Percentiles rank a stretch among this genome's conserved stretches.
Evolutionary conservation across 92 coral and sea anemone genomes (phyloP).

Genomic region (Paragorgia papillata): DNA sequence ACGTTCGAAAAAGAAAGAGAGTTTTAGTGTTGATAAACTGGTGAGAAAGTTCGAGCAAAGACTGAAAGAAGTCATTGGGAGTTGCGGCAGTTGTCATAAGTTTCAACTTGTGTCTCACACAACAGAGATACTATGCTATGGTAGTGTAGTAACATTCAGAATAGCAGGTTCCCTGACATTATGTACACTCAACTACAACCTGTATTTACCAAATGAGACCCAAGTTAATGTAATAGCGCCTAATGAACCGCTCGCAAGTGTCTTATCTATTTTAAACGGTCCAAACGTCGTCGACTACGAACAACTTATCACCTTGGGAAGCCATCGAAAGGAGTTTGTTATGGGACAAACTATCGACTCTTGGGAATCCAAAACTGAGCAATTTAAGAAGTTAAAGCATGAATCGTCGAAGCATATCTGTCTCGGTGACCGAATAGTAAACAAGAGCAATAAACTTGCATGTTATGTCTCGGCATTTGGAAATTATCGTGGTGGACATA

Average conservation of each 20-base stretch:
- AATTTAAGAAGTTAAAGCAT: conserved; percentile 32
- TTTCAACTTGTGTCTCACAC: not conserved
- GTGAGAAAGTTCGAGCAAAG: conserved; percentile 25
- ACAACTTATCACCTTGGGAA: not conserved
- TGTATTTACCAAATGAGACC: conserved; percentile 47
- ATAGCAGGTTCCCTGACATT: not conserved
- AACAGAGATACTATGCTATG: not conserved
- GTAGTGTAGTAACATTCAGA: not conserved
- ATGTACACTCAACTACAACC: conserved; percentile 21
- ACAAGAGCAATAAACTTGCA: conserved; percentile 11
- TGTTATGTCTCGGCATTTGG: conserved; percentile 56
- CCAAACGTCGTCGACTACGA: not conserved
- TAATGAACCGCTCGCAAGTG: conserved; percentile 20
- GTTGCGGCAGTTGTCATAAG: not conserved
- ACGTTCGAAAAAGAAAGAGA: not conserved
- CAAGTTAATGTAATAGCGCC: conserved; percentile 32
- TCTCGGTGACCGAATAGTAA: conserved; percentile 31
- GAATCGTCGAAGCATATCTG: conserved; percentile 22
- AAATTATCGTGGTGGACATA: conserved; percentile 51
- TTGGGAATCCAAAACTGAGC: conserved; percentile 48
- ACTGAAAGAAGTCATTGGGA: not conserved
- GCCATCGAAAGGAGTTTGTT: conserved; percentile 29
- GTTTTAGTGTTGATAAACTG: conserved; percentile 9
- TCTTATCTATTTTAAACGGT: not conserved
- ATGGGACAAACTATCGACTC: conserved; percentile 17